Conservation (phyloP, 1,140 invertebrate species). For the Adoxophyes honmai region DNA sequence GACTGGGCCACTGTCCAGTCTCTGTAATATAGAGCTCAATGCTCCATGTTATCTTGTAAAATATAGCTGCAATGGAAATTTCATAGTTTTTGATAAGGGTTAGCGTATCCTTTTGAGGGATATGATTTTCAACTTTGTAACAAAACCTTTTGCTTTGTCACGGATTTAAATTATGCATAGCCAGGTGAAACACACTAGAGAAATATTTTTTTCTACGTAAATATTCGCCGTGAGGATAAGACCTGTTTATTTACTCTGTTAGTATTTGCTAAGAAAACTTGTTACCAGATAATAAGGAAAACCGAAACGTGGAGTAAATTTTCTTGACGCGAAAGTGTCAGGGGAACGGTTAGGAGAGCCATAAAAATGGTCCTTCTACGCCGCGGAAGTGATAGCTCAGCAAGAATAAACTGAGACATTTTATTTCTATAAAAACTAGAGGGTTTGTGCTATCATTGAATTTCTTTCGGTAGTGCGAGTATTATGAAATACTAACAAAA, state of each 20-base stretch:
- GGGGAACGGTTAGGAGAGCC: background rate
- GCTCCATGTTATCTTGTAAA: background rate
- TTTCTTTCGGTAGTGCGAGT: too few relatives aligned
- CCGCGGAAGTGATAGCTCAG: background rate
- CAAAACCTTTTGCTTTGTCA: background rate
- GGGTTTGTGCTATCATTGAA: too few relatives aligned
- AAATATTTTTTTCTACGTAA: too few relatives aligned
- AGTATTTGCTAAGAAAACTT: slow-evolving; percentile 1
- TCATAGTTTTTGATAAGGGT: slow-evolving; percentile 14
- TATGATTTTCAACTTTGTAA: background rate
- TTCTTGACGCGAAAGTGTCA: background rate
- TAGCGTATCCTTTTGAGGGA: background rate
- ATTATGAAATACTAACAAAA: too few relatives aligned
- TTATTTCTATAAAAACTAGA: too few relatives aligned
- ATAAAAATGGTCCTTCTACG: background rate
- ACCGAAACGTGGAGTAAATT: background rate
- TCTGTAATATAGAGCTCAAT: too few relatives aligned
- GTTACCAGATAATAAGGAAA: slow-evolving; percentile 15
- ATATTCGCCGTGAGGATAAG: too few relatives aligned
- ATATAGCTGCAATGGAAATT: slow-evolving; percentile 1
- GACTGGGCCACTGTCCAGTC: background rate
- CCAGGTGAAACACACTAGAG: background rate
- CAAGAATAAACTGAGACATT: too few relatives aligned
- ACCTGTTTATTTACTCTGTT: slow-evolving; percentile 1
- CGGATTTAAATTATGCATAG: background rate